Evolutionary conservation across 2,888 invertebrate species (phyloP).

Genomic region (Eudiplozoon nipponicum): DNA sequence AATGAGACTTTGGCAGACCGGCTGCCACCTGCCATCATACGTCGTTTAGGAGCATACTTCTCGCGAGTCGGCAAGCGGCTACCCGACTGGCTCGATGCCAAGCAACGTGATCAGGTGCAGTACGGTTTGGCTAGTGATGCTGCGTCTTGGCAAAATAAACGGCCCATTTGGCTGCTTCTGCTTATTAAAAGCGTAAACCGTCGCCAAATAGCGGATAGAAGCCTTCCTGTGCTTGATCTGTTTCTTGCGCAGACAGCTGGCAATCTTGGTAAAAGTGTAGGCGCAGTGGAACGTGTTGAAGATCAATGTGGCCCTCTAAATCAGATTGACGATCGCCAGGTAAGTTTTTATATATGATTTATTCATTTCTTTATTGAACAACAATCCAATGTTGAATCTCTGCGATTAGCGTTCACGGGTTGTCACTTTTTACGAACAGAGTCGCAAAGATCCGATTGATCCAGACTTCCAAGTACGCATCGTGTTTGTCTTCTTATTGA

Average conservation of each 20-base stretch:
- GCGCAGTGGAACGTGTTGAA: slow-evolving; percentile 31
- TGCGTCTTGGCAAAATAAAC: slow-evolving; percentile 30
- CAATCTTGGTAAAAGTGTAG: slow-evolving; percentile 27
- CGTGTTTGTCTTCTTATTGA: too few species aligned
- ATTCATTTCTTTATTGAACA: too few species aligned
- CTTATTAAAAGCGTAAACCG: slow-evolving; percentile 21
- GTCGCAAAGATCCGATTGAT: too few species aligned
- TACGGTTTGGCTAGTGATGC: not conserved
- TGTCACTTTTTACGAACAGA: too few species aligned
- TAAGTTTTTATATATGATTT: too few species aligned
- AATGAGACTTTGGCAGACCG: slow-evolving; percentile 24
- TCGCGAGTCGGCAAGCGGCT: not conserved
- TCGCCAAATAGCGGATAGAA: slow-evolving; percentile 28
- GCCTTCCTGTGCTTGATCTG: slow-evolving; percentile 31
- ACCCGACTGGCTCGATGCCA: not conserved
- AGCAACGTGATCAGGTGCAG: not conserved
- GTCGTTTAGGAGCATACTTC: not conserved
- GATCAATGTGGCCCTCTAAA: slow-evolving; percentile 33
- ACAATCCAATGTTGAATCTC: too few species aligned
- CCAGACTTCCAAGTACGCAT: too few species aligned
- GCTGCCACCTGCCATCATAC: slow-evolving; percentile 21
- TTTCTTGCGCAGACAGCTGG: slow-evolving; percentile 31
- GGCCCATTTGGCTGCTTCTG: slow-evolving; percentile 33
- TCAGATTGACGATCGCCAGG: too few species aligned
- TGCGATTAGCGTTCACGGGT: too few species aligned